A percentile compares a stretch with the other conserved stretches of the same genome.
Conservation (phyloP, 2,797 vertebrate genomes). For the Muscicapa comitata region DNA sequence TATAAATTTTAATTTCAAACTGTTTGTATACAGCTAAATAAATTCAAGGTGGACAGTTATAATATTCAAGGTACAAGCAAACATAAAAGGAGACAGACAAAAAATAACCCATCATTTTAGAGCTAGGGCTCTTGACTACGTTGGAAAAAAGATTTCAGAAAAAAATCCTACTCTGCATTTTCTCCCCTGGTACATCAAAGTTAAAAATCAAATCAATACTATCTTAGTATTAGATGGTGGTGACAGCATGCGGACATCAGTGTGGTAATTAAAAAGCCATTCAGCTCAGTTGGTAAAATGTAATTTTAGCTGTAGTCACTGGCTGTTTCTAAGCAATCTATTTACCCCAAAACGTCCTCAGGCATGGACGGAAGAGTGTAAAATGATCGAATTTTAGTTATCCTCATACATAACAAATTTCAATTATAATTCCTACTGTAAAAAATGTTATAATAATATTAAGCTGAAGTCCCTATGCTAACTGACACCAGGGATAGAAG, state of each 20-base stretch:
- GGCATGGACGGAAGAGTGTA: slow-evolving; percentile 74
- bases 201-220: slow-evolving; percentile 79
- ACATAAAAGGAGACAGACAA: not conserved
- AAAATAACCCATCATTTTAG: not conserved
- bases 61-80: not conserved
- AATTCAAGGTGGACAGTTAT: not conserved
- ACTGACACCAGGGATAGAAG: slow-evolving; percentile 34
- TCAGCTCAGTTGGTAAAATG: slow-evolving; percentile 78
- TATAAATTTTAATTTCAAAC: not conserved
- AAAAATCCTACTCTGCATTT: slow-evolving; percentile 62
- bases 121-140: slow-evolving; percentile 25
- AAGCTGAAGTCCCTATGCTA: slow-evolving; percentile 53
- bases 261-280: slow-evolving; percentile 82
- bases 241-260: slow-evolving; percentile 76
- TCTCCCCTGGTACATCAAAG: slow-evolving; percentile 69
- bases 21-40: not conserved
- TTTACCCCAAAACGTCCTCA: slow-evolving; percentile 79
- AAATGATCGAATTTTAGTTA: slow-evolving; percentile 81
- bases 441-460: slow-evolving; percentile 76
- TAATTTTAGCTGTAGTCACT: slow-evolving; percentile 80
- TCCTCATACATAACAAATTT: slow-evolving; percentile 79
- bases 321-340: slow-evolving; percentile 79
- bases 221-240: slow-evolving; percentile 74
- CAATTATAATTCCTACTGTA: slow-evolving; percentile 76
- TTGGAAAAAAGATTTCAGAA: slow-evolving; percentile 52